Evolutionary conservation across 2,113 vertebrate species (phyloP).

Genomic region (Carassius gibelio): DNA sequence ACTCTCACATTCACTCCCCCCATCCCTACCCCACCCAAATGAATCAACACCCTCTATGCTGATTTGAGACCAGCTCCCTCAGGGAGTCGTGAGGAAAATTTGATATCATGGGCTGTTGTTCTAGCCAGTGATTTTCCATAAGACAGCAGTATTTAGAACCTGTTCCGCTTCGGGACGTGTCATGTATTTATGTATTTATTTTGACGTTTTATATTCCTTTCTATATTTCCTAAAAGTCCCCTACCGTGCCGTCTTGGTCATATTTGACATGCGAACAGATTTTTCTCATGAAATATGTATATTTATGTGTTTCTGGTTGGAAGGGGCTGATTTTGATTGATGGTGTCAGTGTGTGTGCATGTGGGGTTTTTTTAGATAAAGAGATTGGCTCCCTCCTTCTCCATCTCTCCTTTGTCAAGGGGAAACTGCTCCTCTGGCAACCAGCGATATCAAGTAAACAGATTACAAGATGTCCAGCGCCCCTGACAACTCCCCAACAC

Average conservation of each 20-base stretch:
- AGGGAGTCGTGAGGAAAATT: slow-evolving; percentile 30
- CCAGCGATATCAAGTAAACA: slow-evolving; percentile 71
- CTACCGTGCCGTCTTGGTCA: not conserved
- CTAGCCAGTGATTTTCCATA: slow-evolving; percentile 17
- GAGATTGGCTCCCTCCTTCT: slow-evolving; percentile 64
- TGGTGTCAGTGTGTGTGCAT: slow-evolving; percentile 48
- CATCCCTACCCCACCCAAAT: not conserved
- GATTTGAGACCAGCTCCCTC: slow-evolving; percentile 25
- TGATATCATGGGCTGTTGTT: slow-evolving; percentile 33
- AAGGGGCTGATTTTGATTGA: slow-evolving; percentile 55
- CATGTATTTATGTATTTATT: slow-evolving; percentile 26
- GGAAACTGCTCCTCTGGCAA: slow-evolving; percentile 71
- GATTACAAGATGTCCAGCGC: slow-evolving; percentile 68
- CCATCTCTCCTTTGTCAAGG: slow-evolving; percentile 68
- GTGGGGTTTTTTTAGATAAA: slow-evolving; percentile 74
- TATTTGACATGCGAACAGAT: slow-evolving; percentile 19
- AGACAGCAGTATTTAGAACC: slow-evolving; percentile 25
- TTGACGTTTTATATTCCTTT: slow-evolving; percentile 3
- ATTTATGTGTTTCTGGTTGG: slow-evolving; percentile 41
- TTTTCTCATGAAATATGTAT: slow-evolving; percentile 45
- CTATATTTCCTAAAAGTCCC: slow-evolving; percentile 2
- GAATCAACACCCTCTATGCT: slow-evolving; percentile 1
- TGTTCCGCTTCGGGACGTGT: slow-evolving; percentile 19
- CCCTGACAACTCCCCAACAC: slow-evolving; percentile 59
- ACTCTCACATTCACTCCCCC: slow-evolving; percentile 24